These are phyloP conservation scores for Stenchaetothrips biformis DNA, from an alignment of 2,888 invertebrate genomes.

Conservation along the genomic window DNA sequence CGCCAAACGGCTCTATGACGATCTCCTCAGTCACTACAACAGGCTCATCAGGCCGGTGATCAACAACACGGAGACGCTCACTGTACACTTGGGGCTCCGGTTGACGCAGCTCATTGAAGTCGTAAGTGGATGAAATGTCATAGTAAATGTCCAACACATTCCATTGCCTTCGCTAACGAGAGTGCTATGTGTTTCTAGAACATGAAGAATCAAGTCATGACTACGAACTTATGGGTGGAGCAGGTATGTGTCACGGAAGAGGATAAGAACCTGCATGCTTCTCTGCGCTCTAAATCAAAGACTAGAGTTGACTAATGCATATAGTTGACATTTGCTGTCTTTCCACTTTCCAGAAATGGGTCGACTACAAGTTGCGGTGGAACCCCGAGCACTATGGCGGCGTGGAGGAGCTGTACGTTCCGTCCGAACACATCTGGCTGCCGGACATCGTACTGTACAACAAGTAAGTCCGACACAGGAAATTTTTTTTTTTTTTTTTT, in stretches of 20 bases:
- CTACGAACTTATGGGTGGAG: slow-evolving; percentile 89
- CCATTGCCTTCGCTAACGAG: neutral
- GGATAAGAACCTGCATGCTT: too few species aligned
- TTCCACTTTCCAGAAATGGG: slow-evolving; percentile 68
- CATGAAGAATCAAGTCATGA: slow-evolving; percentile 89
- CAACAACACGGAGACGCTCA: slow-evolving; percentile 87
- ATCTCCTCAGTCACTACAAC: slow-evolving; percentile 92
- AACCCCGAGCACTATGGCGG: slow-evolving; percentile 87
- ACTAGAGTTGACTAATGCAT: too few species aligned
- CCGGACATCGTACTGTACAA: slow-evolving; percentile 94
- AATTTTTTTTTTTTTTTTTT: slow-evolving; percentile 2
- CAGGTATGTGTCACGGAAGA: slow-evolving; percentile 57
- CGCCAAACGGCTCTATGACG: slow-evolving; percentile 92
- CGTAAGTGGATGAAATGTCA: slow-evolving; percentile 40
- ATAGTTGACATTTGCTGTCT: too few species aligned
- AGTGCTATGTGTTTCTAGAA: slow-evolving; percentile 49
- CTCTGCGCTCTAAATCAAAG: too few species aligned
- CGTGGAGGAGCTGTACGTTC: slow-evolving; percentile 85
- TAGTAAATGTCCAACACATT: neutral
- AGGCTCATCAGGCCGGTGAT: slow-evolving; percentile 88
- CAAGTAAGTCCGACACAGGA: slow-evolving; percentile 58
- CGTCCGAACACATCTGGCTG: slow-evolving; percentile 94
- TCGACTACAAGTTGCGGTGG: slow-evolving; percentile 84
- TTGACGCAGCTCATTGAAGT: slow-evolving; percentile 86
- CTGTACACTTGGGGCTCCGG: slow-evolving; percentile 85